Base-by-base conservation (phyloP, 2,113 vertebrate species). In the Apistogramma diplotaenia region DNA sequence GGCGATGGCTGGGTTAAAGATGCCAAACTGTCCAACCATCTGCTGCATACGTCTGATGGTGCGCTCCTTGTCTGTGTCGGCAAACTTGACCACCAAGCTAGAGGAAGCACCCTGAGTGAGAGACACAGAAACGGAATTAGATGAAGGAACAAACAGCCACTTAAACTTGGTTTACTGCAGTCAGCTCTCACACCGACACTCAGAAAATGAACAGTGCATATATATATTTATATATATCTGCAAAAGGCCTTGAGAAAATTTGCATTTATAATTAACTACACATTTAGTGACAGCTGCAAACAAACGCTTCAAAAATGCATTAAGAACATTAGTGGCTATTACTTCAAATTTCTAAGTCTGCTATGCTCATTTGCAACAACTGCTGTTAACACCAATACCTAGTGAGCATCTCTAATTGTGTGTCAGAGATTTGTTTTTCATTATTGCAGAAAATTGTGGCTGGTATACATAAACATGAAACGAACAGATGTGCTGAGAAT, bases 21-120 rank as follows among this genome's bases (percentile, higher is more conserved):
- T 98, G 85, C 98, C 98, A 91, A 99, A 97, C 96, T 99, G 98
- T 83, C 98, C 98, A 85, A 99, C 98, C 98, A 99, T 99, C 96
- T 99, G 98, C 93, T 99, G 98, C 98, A 99, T 99, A 74, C 98
- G 97, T 56, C 98, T 95, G 74, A 99, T 95, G 37, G 98, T 99
- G 92, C 98, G 96, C 93, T 99, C 98, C 94, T 99, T 99, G 95
- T 99, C 98, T 10, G 98, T 99, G 96, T 99, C 98, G 2, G 98
- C 98, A 81, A 99, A 99, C 95, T 99, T 99, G 92, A 99, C 98
- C 96, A 99, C 98, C 95, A 99, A 95, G 96, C 98, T 99, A 94
- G 98, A 99, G 84, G 98, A 99, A 43, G 98, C 98, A 1, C 98
- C 98, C 98, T 99, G 93, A 79, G 74, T 72, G 76, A 87, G 89